Base-by-base conservation (phyloP, 1,140 invertebrate species). In the Metopolophium dirhodum region DNA sequence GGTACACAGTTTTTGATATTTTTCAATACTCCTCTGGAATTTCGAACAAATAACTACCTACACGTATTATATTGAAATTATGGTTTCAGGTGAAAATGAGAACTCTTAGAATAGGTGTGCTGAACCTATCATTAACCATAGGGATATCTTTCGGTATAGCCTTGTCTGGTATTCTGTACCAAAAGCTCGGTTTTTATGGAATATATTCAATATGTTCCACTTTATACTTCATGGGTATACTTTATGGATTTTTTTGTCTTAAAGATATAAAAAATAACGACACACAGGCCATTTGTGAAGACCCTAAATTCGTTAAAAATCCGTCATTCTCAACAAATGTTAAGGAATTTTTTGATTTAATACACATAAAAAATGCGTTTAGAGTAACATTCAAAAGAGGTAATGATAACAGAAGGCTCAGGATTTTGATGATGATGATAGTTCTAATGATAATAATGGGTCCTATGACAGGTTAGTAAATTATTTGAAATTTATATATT, bases 371-470 rank as follows among this genome's bases (percentile, higher is more conserved):
- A 91, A 97, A 97, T 89, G 98, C 97, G 0, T 96, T 98, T 94
- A 95, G 96, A 77, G 97, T 98, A 7, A 97, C 97, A 0, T 98
- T 98, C 95, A 97, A 97, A 94, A 95, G 96, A 57, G 97, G 97
- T 3, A 96, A 96, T 20, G 97, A 97, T 94, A 97, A 97, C 94
- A 95, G 97, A 2, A 96, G 96, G 93, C 96, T 96, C 93, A 96
- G 97, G 57, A 97, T 98, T 37, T 96, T 97, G 92, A 96, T 97
- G 94, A 95, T 98, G 20, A 97, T 98, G 96, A 95, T 98, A 57
- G 97, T 97, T 51, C 96, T 97, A 30, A 97, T 97, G 96, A 97
- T 98, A n/a, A 97, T 98, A 91, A 97, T 98, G 94, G 97, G 97
- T 91, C 97, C 97, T 1, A 96, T 98, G 95, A 97, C 98, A 94